These are phyloP conservation scores for Zeugodacus cucurbitae DNA, from an alignment of 1,140 invertebrate species.

Conservation along the genomic window DNA sequence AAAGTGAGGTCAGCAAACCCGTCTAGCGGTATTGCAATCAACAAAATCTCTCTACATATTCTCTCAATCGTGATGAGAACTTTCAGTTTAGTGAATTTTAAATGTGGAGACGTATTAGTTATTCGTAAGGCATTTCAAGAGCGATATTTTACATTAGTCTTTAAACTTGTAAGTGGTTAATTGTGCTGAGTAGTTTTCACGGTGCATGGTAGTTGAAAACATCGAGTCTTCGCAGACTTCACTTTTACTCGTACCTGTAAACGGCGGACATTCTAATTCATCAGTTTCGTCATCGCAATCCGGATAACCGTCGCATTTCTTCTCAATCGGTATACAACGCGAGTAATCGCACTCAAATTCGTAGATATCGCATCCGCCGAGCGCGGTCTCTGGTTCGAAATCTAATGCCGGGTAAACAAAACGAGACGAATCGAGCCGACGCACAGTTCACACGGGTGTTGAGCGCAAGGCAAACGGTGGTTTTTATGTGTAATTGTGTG, in stretches of 20 bases:
- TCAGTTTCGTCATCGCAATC: slow-evolving; percentile 82
- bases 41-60: too few relatives aligned
- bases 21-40: too few relatives aligned
- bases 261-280: slow-evolving; percentile 71
- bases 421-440: not conserved
- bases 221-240: not conserved
- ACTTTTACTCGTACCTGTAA: slow-evolving; percentile 62
- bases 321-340: slow-evolving; percentile 67
- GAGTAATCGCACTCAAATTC: slow-evolving; percentile 62
- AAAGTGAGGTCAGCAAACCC: too few relatives aligned
- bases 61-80: too few relatives aligned
- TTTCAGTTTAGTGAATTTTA: too few relatives aligned
- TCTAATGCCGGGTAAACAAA: slow-evolving; percentile 39
- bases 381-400: slow-evolving; percentile 48
- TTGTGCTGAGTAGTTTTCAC: not conserved
- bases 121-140: not conserved
- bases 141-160: not conserved
- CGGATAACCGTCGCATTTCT: slow-evolving; percentile 74
- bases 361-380: slow-evolving; percentile 57
- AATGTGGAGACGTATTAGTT: not conserved
- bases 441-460: not conserved
- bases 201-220: not conserved
- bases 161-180: not conserved
- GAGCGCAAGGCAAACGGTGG: slow-evolving; percentile 38
- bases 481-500: slow-evolving; percentile 35